Evolutionary conservation across 2,888 invertebrate species (phyloP), one percentile per base, ranked within the genome.

Genomic region (Macaria notata): DNA sequence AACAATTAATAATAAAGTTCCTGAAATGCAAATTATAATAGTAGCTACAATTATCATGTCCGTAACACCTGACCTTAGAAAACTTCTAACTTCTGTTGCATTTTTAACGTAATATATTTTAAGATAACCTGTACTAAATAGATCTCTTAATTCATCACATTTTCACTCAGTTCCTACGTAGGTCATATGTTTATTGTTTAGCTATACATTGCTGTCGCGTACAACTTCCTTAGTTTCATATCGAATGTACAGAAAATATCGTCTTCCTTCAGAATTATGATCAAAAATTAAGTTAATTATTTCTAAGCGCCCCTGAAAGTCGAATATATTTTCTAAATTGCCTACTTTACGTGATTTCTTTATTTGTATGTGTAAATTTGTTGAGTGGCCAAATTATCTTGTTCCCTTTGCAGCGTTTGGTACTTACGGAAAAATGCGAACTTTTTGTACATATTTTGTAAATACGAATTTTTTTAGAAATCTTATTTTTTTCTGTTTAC

Each of bases 111-210:
- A 36, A 36, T 41, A 75, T 84, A 81, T 72, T 78, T 80, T 84
- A 81, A 81, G 76, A 65, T 61, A 61, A 63, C 72, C 63, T 63
- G 71, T 72, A 70, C 68, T 72, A 68, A 77, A 81, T 73, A 78
- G 89, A 90, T 90, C 90, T 90, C 89, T 87, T 69, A 66, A 72
- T 75, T 81, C 81, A 82, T 83, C 86, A 88, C 71, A 70, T 65
- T 63, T 81, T 88, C 90, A 86, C 88, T 86, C 89, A 91, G 90
- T 91, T 91, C 90, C 90, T 91, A 91, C 78, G 86, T 89, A 90
- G 88, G 75, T 86, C 85, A 82, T 86, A 78, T 76, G 71, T 73
- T 75, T 79, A 76, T 81, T 48, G 41, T 49, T 83, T 84, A 88
- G 86, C 76, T 80, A 81, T 84, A 86, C 78, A 78, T 80, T 71